Conservation (phyloP, 1,140 invertebrate genomes). For the Drosophila serrata region DNA sequence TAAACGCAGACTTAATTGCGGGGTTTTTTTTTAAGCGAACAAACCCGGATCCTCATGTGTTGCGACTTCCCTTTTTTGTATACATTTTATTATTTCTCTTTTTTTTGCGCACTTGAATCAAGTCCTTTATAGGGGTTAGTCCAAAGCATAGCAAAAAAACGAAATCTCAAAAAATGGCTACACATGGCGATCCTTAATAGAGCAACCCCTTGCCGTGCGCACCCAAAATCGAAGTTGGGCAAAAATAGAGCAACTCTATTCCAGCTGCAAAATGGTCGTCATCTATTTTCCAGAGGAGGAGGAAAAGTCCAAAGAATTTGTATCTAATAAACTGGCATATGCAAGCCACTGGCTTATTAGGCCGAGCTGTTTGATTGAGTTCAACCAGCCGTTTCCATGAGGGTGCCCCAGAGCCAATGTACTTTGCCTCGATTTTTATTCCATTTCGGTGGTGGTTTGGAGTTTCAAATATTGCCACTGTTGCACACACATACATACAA, state of each 20-base stretch:
- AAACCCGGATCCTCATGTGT: constrained; percentile 48
- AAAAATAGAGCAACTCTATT: constrained; percentile 62
- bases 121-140: constrained; percentile 64
- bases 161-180: constrained; percentile 69
- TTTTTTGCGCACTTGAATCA: constrained; percentile 77
- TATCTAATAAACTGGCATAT: constrained; percentile 83
- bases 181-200: constrained; percentile 56
- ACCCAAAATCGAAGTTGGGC: constrained; percentile 37
- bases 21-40: constrained; percentile 78
- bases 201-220: constrained; percentile 31
- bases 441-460: constrained; percentile 22
- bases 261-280: constrained; percentile 73
- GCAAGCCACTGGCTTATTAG: constrained; percentile 68
- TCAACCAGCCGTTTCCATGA: constrained; percentile 57
- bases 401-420: constrained; percentile 57
- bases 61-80: constrained; percentile 37
- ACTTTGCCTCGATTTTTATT: constrained; percentile 1
- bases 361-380: constrained; percentile 70
- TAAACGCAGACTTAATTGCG: constrained; percentile 78
- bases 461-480: constrained; percentile 40
- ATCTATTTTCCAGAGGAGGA: constrained; percentile 45
- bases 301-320: constrained; percentile 63
- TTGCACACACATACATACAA: constrained; percentile 61
- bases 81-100: constrained; percentile 5
- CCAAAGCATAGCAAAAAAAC: constrained; percentile 24